A percentile compares a stretch with the other conserved stretches of the same genome.
These are phyloP conservation scores for Spinus pinus DNA, from an alignment of 2,797 vertebrate genomes.

Conservation along the genomic window DNA sequence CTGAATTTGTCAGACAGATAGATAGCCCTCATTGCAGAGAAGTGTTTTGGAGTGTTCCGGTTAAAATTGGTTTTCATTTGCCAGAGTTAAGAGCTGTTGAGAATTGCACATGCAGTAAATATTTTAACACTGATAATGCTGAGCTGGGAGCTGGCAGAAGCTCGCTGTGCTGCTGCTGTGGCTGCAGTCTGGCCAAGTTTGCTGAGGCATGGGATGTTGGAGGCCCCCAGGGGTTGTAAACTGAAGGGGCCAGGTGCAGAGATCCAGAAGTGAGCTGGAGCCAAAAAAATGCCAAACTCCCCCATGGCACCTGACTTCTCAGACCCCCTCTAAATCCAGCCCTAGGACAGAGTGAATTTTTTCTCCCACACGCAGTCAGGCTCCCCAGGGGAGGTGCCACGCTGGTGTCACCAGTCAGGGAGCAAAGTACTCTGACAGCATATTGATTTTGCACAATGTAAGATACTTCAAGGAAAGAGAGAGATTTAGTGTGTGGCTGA, in stretches of 20 bases:
- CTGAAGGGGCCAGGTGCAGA: not conserved
- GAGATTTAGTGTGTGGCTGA: constrained; percentile 52
- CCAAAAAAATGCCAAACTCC: not conserved
- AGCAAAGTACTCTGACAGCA: constrained; percentile 6
- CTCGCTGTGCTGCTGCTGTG: not conserved
- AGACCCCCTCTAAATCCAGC: not conserved
- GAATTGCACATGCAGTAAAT: constrained; percentile 47
- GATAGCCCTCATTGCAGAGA: constrained; percentile 10
- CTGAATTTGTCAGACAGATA: constrained; percentile 50
- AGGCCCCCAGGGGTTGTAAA: not conserved
- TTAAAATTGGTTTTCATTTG: constrained; percentile 66
- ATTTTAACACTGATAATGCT: constrained; percentile 54
- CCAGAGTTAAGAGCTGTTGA: constrained; percentile 58
- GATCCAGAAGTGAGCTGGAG: not conserved
- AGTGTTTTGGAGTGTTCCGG: constrained; percentile 57
- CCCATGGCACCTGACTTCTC: not conserved
- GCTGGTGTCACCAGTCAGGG: not conserved
- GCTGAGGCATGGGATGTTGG: not conserved
- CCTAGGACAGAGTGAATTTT: not conserved
- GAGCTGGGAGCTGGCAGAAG: constrained; percentile 25
- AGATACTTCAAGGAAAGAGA: constrained; percentile 1
- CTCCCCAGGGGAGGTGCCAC: not conserved
- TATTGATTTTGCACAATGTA: constrained; percentile 16
- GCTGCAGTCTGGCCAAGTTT: not conserved
- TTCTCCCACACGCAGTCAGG: not conserved